Percentiles rank a stretch among this genome's conserved stretches.
Conservation (phyloP, 2,797 vertebrate species). For the Ctenosaura bakeri region DNA sequence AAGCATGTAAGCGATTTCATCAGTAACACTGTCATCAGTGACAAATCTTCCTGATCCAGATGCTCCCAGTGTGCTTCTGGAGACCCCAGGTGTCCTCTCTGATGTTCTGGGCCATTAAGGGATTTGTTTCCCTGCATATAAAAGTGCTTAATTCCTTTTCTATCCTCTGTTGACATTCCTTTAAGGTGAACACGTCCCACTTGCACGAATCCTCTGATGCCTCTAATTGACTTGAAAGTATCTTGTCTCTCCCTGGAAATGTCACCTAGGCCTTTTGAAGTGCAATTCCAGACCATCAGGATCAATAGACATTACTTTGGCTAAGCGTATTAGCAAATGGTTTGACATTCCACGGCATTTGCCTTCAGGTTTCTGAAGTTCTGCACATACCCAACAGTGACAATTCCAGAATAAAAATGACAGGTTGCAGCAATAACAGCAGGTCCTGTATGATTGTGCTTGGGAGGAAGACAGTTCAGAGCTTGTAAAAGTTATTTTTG, state of each 20-base stretch:
- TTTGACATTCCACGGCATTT: slow-evolving; percentile 65
- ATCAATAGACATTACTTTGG: slow-evolving; percentile 76
- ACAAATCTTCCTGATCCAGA: slow-evolving; percentile 51
- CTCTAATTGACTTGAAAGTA: slow-evolving; percentile 78
- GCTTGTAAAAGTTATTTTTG: too few relatives aligned
- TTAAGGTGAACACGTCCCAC: slow-evolving; percentile 66
- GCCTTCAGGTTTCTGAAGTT: slow-evolving; percentile 38
- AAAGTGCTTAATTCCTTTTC: slow-evolving; percentile 71
- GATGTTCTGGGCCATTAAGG: slow-evolving; percentile 68
- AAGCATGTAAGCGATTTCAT: neutral
- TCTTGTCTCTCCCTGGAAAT: slow-evolving; percentile 78
- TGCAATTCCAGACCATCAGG: slow-evolving; percentile 76
- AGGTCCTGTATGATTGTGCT: neutral
- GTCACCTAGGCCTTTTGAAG: slow-evolving; percentile 78
- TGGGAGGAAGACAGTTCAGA: neutral
- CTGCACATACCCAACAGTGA: neutral
- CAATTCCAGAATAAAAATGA: neutral
- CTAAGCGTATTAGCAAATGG: slow-evolving; percentile 75
- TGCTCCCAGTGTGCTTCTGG: slow-evolving; percentile 58
- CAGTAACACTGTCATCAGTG: slow-evolving; percentile 23
- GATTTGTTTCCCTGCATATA: slow-evolving; percentile 68
- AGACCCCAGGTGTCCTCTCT: slow-evolving; percentile 60
- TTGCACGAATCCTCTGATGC: slow-evolving; percentile 62
- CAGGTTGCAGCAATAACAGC: neutral
- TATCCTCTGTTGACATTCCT: slow-evolving; percentile 69